These are phyloP conservation scores for Tipula vernalis DNA, from an alignment of 2,888 invertebrate species.

Conservation along the genomic window DNA sequence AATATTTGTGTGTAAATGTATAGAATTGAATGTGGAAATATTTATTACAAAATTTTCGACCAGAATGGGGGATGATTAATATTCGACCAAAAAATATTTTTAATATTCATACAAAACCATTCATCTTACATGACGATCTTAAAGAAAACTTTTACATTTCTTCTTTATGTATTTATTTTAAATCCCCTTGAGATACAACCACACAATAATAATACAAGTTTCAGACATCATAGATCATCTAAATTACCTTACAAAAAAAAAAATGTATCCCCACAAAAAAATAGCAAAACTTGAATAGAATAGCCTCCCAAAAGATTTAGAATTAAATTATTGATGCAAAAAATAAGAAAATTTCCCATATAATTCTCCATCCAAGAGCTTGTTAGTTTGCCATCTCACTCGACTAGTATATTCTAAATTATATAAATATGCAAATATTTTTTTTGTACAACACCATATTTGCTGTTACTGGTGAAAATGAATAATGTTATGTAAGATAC, in stretches of 20 bases:
- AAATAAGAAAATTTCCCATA: background rate
- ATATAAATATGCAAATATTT: background rate
- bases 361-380: background rate
- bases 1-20: background rate
- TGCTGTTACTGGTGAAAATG: background rate
- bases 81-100: background rate
- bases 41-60: background rate
- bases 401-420: background rate
- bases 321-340: slow-evolving; percentile 4
- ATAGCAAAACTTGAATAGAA: background rate
- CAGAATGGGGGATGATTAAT: background rate
- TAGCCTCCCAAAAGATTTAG: background rate
- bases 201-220: slow-evolving; percentile 4
- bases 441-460: background rate
- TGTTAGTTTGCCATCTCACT: background rate
- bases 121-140: background rate
- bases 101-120: background rate
- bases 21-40: background rate
- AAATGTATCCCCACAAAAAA: background rate
- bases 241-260: background rate
- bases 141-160: too few relatives aligned
- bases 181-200: background rate
- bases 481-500: background rate
- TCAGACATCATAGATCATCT: slow-evolving; percentile 4
- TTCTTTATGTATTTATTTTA: background rate